Percentiles rank a stretch among this genome's conserved stretches.
Conservation (phyloP, 2,113 vertebrate genomes). For the Scytalopus superciliaris region DNA sequence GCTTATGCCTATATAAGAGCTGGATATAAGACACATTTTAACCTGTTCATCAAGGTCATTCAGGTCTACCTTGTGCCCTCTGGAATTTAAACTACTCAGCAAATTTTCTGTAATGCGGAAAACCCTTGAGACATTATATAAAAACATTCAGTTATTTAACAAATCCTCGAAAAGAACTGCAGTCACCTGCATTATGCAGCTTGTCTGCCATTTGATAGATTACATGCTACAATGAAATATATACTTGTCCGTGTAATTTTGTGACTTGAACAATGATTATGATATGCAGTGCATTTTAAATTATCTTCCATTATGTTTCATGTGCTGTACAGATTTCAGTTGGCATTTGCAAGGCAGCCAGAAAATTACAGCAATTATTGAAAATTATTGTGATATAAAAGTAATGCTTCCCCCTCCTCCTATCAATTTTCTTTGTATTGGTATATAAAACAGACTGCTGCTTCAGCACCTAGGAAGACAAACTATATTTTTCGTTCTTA, state of each 20-base stretch:
- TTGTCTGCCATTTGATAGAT: conserved; percentile 2
- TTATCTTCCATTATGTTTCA: conserved; percentile 37
- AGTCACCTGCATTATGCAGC: background rate
- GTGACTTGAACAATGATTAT: conserved; percentile 41
- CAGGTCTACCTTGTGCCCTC: background rate
- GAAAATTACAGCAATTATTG: conserved; percentile 69
- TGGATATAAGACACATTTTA: background rate
- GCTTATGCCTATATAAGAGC: background rate
- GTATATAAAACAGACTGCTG: conserved; percentile 11
- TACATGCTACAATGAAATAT: conserved; percentile 6
- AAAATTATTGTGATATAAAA: conserved; percentile 66
- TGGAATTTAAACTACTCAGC: background rate
- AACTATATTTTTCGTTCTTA: background rate
- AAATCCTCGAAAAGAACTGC: background rate
- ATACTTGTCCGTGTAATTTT: background rate
- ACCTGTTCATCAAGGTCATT: background rate
- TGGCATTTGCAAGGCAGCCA: conserved; percentile 38
- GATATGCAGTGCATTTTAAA: conserved; percentile 43
- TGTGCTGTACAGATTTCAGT: conserved; percentile 2
- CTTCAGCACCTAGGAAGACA: background rate
- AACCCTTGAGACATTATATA: background rate
- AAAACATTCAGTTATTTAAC: background rate
- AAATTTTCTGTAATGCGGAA: background rate
- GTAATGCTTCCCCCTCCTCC: conserved; percentile 14
- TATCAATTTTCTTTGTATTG: conserved; percentile 35